These are phyloP conservation scores for Phortica magna DNA, from an alignment of 2,888 invertebrate species.

Conservation along the genomic window DNA sequence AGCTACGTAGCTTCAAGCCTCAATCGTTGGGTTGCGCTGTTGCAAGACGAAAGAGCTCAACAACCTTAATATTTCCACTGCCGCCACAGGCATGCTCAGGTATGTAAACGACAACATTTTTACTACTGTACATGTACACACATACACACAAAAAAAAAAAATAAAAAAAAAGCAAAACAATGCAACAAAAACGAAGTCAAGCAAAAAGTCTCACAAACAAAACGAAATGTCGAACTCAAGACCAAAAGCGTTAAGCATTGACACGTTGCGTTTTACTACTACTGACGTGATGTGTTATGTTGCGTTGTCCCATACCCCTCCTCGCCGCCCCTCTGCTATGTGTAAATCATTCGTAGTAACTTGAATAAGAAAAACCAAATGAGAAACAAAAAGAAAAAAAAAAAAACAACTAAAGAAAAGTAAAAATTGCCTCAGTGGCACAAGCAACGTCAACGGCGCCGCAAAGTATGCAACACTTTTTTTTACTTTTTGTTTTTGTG, in stretches of 20 bases:
- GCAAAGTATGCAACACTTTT: constrained; percentile 46
- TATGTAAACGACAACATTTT: constrained; percentile 76
- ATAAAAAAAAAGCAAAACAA: too few relatives aligned
- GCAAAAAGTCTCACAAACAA: background rate
- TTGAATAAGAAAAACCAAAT: background rate
- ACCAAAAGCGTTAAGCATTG: background rate
- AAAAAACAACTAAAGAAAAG: background rate
- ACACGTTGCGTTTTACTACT: background rate
- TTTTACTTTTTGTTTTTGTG: background rate
- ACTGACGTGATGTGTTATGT: background rate
- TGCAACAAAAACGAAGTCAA: background rate
- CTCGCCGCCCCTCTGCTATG: too few relatives aligned
- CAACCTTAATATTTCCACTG: constrained; percentile 94
- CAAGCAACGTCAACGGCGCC: background rate
- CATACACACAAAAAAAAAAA: too few relatives aligned
- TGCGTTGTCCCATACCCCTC: background rate
- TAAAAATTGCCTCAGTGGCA: background rate
- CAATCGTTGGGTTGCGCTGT: constrained; percentile 97
- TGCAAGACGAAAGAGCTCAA: constrained; percentile 94
- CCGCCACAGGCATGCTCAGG: constrained; percentile 97
- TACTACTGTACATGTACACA: background rate
- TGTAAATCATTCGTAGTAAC: background rate
- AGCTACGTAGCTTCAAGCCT: constrained; percentile 96
- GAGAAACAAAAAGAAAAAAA: too few relatives aligned
- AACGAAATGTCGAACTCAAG: background rate